Conservation (phyloP, 1,140 invertebrate genomes). For the Cotesia chilonis region DNA sequence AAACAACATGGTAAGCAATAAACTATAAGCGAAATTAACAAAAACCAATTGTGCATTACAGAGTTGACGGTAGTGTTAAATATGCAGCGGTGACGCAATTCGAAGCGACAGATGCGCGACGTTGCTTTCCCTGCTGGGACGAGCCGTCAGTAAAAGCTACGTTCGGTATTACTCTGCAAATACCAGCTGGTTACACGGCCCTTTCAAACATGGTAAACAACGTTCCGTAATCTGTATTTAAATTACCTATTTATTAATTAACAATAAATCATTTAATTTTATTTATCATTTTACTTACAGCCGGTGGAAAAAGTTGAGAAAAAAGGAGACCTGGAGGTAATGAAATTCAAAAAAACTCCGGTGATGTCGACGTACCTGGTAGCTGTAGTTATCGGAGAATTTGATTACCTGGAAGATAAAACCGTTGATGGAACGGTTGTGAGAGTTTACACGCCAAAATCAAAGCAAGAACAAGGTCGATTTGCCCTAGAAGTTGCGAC, state of each 20-base stretch:
- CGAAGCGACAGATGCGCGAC: conserved; percentile 89
- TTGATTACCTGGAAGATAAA: conserved; percentile 88
- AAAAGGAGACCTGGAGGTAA: conserved; percentile 66
- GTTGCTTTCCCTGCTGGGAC: conserved; percentile 98
- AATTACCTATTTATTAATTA: conserved; percentile 12
- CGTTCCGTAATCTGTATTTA: conserved; percentile 37
- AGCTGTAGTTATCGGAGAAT: conserved; percentile 92
- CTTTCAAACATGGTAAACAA: conserved; percentile 90
- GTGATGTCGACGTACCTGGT: conserved; percentile 97
- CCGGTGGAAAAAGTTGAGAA: conserved; percentile 73
- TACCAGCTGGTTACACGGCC: conserved; percentile 80
- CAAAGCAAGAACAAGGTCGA: conserved; percentile 89
- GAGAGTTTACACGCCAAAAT: conserved; percentile 90
- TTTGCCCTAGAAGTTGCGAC: conserved; percentile 90
- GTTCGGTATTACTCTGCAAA: conserved; percentile 88
- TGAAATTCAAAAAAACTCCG: conserved; percentile 87
- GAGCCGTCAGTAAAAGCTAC: conserved; percentile 95
- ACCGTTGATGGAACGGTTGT: conserved; percentile 85
- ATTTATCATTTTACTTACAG: conserved; percentile 46
- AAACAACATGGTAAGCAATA: conserved; percentile 38
- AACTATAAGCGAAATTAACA: conserved; percentile 12
- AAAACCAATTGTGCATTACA: conserved; percentile 55
- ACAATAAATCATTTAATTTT: not conserved
- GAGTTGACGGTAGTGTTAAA: conserved; percentile 76
- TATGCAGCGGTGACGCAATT: conserved; percentile 94